These are phyloP conservation scores for Hydropotes inermis DNA, from an alignment of 2,113 vertebrate genomes.

Conservation along the genomic window DNA sequence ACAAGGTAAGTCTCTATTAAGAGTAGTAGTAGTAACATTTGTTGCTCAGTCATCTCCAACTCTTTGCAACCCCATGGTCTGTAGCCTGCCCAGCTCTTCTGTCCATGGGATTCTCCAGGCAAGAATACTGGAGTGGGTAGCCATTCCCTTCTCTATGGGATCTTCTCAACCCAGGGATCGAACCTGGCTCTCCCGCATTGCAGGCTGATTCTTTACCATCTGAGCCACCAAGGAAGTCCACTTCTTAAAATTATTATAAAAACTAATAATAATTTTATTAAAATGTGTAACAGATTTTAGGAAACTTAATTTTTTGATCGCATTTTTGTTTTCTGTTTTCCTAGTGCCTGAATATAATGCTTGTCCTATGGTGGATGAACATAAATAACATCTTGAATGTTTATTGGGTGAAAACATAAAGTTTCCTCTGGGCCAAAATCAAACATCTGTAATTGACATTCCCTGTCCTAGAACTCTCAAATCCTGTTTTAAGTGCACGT, in stretches of 20 bases:
- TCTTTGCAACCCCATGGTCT: background rate
- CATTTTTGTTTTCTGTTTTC: background rate
- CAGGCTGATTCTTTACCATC: background rate
- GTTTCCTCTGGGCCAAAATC: background rate
- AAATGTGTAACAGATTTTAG: background rate
- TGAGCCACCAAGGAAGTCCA: background rate
- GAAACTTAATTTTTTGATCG: background rate
- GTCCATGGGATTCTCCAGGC: background rate
- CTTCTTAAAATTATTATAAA: background rate
- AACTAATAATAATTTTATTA: background rate
- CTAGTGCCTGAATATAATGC: background rate
- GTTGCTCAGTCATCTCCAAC: background rate
- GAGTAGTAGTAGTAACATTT: background rate
- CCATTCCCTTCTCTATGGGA: background rate
- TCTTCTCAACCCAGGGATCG: accelerated
- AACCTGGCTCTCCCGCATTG: background rate
- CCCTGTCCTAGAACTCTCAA: background rate
- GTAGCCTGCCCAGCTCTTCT: background rate
- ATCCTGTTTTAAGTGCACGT: background rate
- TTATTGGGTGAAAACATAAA: background rate
- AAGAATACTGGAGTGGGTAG: background rate
- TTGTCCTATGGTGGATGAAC: background rate
- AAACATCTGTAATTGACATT: background rate
- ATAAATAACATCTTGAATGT: background rate
- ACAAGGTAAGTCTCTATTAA: background rate